Evolutionary conservation across 2,888 invertebrate species (phyloP).

Genomic region (Flabesymbios commensalis): DNA sequence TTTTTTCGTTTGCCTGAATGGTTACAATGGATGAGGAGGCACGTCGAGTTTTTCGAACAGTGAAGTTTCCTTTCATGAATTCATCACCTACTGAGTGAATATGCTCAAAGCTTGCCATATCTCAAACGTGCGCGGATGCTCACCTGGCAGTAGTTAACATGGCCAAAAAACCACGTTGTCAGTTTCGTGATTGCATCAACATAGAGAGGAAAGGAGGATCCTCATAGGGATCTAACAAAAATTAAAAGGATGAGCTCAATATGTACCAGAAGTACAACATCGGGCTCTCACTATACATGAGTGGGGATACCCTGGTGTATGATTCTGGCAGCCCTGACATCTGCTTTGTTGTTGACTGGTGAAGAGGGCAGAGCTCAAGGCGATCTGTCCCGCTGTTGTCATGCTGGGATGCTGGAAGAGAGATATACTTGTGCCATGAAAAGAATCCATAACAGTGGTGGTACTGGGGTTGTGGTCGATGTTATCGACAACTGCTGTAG

Average conservation of each 20-base stretch:
- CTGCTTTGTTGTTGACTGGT: too few relatives aligned
- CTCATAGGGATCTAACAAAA: conserved; percentile 21
- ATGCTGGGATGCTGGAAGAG: conserved; percentile 21
- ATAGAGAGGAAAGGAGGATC: conserved; percentile 23
- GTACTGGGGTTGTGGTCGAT: conserved; percentile 35
- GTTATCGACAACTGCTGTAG: conserved; percentile 30
- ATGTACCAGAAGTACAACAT: neutral
- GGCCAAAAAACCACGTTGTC: conserved; percentile 33
- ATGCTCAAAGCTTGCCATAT: conserved; percentile 30
- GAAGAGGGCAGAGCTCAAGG: neutral
- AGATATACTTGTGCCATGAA: conserved; percentile 34
- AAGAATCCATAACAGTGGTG: conserved; percentile 27
- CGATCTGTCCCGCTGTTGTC: conserved; percentile 7
- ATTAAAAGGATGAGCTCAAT: conserved; percentile 13
- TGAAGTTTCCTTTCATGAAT: conserved; percentile 35
- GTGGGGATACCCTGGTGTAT: too few relatives aligned
- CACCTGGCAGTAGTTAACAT: conserved; percentile 36
- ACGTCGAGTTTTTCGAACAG: conserved; percentile 29
- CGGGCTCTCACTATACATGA: too few relatives aligned
- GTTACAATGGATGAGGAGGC: conserved; percentile 15
- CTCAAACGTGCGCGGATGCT: conserved; percentile 35
- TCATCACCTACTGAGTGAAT: conserved; percentile 29
- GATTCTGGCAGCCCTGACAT: too few relatives aligned
- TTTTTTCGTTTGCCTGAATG: conserved; percentile 30
- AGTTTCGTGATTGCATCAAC: conserved; percentile 20